Evolutionary conservation across 2,888 invertebrate species (phyloP).

Genomic region (Argyresthia goedartella): DNA sequence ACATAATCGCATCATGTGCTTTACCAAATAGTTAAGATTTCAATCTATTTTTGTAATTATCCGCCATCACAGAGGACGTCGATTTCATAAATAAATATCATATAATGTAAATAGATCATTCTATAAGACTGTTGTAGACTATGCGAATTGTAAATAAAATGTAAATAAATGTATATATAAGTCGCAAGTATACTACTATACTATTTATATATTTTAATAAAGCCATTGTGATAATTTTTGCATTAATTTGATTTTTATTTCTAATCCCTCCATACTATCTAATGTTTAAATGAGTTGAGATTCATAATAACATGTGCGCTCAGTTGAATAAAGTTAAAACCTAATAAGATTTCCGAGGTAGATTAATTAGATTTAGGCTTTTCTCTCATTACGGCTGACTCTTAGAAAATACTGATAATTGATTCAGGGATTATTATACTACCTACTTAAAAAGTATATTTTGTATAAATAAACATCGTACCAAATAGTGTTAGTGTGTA

Average conservation of each 20-base stretch:
- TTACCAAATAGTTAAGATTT: constrained; percentile 63
- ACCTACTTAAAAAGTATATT: no score
- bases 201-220: constrained; percentile 72
- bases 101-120: constrained; percentile 61
- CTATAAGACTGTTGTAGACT: constrained; percentile 70
- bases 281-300: no score
- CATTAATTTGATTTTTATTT: constrained; percentile 30
- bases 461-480: no score
- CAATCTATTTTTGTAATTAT: constrained; percentile 66
- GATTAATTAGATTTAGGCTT: no score
- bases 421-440: no score
- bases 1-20: constrained; percentile 44
- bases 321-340: no score
- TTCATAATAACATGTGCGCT: no score
- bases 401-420: no score
- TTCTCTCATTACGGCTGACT: no score
- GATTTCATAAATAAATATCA: constrained; percentile 31
- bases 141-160: constrained; percentile 62
- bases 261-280: background rate
- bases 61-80: constrained; percentile 53
- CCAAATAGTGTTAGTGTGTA: no score
- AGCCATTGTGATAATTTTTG: constrained; percentile 72
- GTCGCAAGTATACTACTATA: constrained; percentile 71
- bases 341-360: no score
- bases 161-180: constrained; percentile 68